Evolutionary conservation across 1,140 invertebrate genomes (phyloP).

Genomic region (Chlorops oryzae): DNA sequence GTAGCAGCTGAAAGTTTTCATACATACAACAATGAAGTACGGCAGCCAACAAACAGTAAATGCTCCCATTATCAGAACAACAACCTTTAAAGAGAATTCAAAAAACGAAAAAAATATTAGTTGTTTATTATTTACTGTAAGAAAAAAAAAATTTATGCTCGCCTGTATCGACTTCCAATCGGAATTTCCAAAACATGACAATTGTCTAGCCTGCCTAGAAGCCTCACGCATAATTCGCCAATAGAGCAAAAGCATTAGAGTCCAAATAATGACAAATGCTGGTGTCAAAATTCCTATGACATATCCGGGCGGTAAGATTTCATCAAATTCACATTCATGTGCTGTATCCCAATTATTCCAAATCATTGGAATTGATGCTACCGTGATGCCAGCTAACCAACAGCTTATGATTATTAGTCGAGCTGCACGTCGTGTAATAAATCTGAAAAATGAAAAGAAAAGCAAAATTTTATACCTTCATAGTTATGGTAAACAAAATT

Average conservation of each 20-base stretch:
- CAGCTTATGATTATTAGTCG: conserved; percentile 55
- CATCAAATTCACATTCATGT: conserved; percentile 52
- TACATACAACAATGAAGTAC: conserved; percentile 61
- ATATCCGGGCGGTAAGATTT: conserved; percentile 50
- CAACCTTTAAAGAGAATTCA: conserved; percentile 54
- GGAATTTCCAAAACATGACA: conserved; percentile 50
- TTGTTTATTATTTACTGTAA: background rate
- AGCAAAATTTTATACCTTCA: background rate
- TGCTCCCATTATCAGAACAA: conserved; percentile 64
- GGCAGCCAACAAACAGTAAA: conserved; percentile 72
- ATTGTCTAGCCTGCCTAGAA: conserved; percentile 57
- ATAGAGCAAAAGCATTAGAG: conserved; percentile 66
- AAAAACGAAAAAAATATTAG: background rate
- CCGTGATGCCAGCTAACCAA: conserved; percentile 57
- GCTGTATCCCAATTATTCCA: conserved; percentile 63
- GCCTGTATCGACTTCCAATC: conserved; percentile 68
- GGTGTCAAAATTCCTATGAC: conserved; percentile 61
- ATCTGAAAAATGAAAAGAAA: conserved; percentile 26
- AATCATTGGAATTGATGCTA: conserved; percentile 61
- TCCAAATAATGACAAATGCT: conserved; percentile 62
- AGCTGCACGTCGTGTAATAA: conserved; percentile 59
- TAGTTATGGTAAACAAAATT: background rate
- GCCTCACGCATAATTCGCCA: conserved; percentile 69
- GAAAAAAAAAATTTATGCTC: conserved; percentile 12
- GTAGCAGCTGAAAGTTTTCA: conserved; percentile 53